Base-by-base conservation (phyloP, 1,140 invertebrate genomes). In the Doryteuthis pealeii region DNA sequence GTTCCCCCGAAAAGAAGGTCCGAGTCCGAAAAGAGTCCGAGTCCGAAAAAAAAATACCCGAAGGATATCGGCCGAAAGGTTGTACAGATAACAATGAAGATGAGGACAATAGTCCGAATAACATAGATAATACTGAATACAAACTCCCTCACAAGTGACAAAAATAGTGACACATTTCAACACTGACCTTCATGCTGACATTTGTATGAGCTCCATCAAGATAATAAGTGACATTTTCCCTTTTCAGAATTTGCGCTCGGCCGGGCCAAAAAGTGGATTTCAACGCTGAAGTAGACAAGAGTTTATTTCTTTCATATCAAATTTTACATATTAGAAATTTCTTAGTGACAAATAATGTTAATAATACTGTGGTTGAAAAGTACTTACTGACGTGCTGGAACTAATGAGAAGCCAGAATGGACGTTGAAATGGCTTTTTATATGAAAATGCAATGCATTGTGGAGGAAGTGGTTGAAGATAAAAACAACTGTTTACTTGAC, bases 191-290 rank as follows among this genome's bases (percentile, higher is more conserved):
- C 73, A 99, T 92, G 86, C 96, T 99, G 82, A 97, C 95, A 1
- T 89, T 79, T 0, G 97, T 99, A 85, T 99, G 98, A 4, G 97
- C 98, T 0, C 97, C 97, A 88, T 99, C 98, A 32, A 99, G 83
- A 84, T 93, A 97, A 84, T 93, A 96, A 0, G 84, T 90, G 12
- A 91, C 72, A 26, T 78, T 77, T 31, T 78, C 72, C 71, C 77
- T 81, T 43, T 79, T 79, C 73, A 90, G 67, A 26, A 82, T 82
- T 78, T 91, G 90, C 80, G 84, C 88, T 75, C 91, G 79, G 15
- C 91, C 91, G 1, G 87, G 84, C 91, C 91, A 91, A 22, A 72
- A 75, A 80, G 88, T 32, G n/a, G 28, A 32, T 31, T 26, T 68
- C 22, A 68, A 32, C 26, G 30, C 66, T 68, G 28, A 31, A 40